Conservation (phyloP, 2,797 vertebrate genomes). For the Molossus molossus region DNA sequence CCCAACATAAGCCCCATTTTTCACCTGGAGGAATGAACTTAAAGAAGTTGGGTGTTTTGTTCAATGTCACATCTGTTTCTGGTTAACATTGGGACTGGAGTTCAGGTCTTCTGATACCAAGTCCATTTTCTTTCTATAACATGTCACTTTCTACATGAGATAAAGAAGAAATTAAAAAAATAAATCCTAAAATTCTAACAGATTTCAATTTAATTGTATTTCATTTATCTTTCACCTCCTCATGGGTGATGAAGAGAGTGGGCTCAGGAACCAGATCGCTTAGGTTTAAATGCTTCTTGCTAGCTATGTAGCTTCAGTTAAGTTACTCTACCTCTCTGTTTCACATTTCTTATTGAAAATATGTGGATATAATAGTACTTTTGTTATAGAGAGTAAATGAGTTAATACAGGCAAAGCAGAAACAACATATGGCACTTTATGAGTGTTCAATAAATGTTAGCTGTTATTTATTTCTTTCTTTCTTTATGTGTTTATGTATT, state of each 20-base stretch:
- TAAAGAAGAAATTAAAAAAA: slow-evolving; percentile 2
- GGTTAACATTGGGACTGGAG: not conserved
- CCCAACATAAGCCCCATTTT: not conserved
- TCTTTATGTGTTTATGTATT: no score
- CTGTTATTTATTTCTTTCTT: not conserved
- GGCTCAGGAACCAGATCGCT: not conserved
- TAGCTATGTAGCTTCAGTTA: not conserved
- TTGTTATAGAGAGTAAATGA: not conserved
- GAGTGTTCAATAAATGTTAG: not conserved
- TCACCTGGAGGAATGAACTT: not conserved
- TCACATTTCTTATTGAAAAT: not conserved
- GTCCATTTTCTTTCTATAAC: not conserved
- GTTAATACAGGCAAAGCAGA: not conserved
- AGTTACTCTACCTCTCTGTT: not conserved
- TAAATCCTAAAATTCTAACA: not conserved
- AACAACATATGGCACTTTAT: not conserved
- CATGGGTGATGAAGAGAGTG: not conserved
- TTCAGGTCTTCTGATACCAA: not conserved
- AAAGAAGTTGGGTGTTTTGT: not conserved
- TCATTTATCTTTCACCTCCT: not conserved
- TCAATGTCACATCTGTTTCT: not conserved
- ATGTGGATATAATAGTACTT: not conserved
- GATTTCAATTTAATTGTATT: not conserved
- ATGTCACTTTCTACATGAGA: not conserved
- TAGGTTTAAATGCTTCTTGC: not conserved